These are phyloP conservation scores for Papilio glaucus DNA, from an alignment of 1,140 invertebrate genomes.

Conservation along the genomic window DNA sequence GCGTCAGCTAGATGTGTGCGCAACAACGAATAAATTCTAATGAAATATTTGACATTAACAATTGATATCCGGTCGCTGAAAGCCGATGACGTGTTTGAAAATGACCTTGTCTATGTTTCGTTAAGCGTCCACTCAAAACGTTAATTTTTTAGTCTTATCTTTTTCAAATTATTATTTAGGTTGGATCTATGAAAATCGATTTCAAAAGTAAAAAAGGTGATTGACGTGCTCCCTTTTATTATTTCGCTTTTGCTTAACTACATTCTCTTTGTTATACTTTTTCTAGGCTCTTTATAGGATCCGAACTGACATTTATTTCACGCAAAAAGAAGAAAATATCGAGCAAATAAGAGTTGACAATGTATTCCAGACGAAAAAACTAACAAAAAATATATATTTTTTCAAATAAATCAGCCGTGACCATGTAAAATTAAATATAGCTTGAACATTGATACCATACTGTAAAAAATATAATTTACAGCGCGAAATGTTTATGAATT, in stretches of 20 bases:
- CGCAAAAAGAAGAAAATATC: background rate
- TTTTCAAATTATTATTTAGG: too few species aligned
- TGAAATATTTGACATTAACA: background rate
- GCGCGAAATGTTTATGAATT: constrained; percentile 22
- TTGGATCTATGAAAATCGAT: too few species aligned
- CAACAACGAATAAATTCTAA: background rate
- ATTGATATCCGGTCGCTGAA: background rate
- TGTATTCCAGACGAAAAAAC: background rate
- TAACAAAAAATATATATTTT: background rate
- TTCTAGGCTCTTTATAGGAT: too few species aligned
- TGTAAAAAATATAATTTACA: background rate
- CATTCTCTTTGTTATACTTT: too few species aligned
- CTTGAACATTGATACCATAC: background rate
- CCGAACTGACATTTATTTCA: too few species aligned
- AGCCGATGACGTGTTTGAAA: background rate
- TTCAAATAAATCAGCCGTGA: background rate
- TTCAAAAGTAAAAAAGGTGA: too few species aligned
- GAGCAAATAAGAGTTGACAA: background rate
- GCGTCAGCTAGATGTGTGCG: too few species aligned
- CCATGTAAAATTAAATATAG: background rate
- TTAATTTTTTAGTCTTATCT: background rate
- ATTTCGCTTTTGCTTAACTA: too few species aligned
- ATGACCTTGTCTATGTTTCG: background rate
- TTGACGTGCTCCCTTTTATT: too few species aligned
- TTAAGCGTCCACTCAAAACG: background rate